These are phyloP conservation scores for Amblyornis subalaris DNA, from an alignment of 2,113 vertebrate genomes.

Conservation along the genomic window DNA sequence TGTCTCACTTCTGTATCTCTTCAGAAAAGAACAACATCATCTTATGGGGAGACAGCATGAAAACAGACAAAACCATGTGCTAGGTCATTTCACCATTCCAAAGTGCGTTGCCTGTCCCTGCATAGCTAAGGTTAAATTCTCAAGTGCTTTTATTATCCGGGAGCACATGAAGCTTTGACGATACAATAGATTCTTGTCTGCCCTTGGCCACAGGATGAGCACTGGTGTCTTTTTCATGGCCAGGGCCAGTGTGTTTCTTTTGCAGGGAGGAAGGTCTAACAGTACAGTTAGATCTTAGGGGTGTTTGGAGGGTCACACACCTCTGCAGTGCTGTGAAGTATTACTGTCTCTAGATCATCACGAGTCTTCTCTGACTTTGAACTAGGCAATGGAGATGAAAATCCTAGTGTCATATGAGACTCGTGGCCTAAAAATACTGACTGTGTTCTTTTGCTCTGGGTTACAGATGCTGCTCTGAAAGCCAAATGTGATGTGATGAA, in stretches of 20 bases:
- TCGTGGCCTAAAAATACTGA: neutral
- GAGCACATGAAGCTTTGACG: neutral
- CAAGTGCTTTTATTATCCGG: neutral
- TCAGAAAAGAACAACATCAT: neutral
- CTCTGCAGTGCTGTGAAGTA: neutral
- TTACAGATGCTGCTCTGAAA: neutral
- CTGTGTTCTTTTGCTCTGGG: neutral
- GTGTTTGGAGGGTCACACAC: neutral
- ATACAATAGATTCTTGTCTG: neutral
- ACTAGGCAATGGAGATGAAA: neutral
- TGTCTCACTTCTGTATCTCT: neutral
- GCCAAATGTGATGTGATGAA: conserved; percentile 17
- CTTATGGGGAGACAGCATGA: rapidly evolving
- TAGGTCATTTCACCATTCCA: neutral
- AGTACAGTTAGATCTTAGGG: rapidly evolving
- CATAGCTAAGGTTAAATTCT: neutral
- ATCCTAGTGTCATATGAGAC: neutral
- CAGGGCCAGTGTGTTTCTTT: no score
- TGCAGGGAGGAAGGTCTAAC: no score
- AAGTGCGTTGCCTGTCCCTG: neutral
- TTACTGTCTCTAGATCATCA: rapidly evolving
- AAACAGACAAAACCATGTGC: neutral
- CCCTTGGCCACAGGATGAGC: rapidly evolving
- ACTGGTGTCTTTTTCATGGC: neutral
- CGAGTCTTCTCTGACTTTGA: neutral